Conservation (phyloP, 1,140 invertebrate species). For the Trichoplusia ni region DNA sequence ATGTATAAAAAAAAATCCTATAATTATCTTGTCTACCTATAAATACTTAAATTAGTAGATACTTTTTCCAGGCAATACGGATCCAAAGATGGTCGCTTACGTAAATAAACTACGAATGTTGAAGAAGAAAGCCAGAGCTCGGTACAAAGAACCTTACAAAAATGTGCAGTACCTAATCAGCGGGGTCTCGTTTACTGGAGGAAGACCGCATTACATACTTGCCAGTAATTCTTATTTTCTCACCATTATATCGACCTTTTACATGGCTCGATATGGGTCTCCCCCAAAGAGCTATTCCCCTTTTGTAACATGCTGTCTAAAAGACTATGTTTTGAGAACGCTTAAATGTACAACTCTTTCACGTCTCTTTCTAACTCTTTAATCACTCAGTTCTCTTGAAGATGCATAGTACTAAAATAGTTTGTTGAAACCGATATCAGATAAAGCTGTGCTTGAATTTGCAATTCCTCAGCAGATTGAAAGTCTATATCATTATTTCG, state of each 20-base stretch:
- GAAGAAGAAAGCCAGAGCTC: constrained; percentile 53
- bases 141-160: constrained; percentile 51
- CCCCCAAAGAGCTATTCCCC: background rate
- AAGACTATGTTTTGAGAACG: too few species aligned
- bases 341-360: too few species aligned
- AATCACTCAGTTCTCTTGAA: too few species aligned
- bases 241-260: background rate
- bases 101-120: constrained; percentile 62
- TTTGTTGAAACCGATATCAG: too few species aligned
- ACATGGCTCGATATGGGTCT: background rate
- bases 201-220: constrained; percentile 53
- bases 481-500: background rate
- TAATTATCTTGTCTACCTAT: too few species aligned
- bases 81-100: constrained; percentile 60
- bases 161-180: constrained; percentile 60
- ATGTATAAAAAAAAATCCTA: too few species aligned
- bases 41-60: constrained; percentile 3
- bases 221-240: constrained; percentile 48
- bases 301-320: background rate
- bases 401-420: too few species aligned
- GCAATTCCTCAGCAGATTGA: too few species aligned
- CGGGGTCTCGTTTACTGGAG: constrained; percentile 54
- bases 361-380: too few species aligned
- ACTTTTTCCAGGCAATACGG: constrained; percentile 54
- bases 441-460: too few species aligned